Evolutionary conservation across 2,797 vertebrate species (phyloP), one percentile per base, ranked within the genome.

Genomic region (Myotis pilosus): DNA sequence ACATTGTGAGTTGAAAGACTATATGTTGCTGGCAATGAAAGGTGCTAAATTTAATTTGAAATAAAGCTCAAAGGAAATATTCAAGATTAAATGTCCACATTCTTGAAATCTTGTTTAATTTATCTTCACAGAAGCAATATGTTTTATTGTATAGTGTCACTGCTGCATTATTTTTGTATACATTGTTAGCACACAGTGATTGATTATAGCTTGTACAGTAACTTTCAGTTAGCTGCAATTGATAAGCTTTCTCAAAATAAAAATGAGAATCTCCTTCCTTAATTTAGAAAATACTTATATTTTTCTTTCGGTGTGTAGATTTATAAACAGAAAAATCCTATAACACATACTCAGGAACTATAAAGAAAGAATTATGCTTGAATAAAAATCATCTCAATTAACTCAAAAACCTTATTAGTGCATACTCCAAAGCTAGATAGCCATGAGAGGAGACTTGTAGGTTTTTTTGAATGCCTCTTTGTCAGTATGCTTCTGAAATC

Each of bases 71-170:
- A 2, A 74, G 53, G 88, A 25, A 87, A 95, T 71, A 3, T 1
- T 44, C 33, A 53, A 71, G 47, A 95, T 81, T 95, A 96, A 95
- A 47, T 66, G 55, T 79, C 69, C 10, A 94, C 44, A 68, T 87
- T 84, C 71, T 92, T 62, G 19, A 93, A 92, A 93, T 87, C 12
- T 76, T 88, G 1, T 76, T 95, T 95, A 66, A 75, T 91, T 96
- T 94, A 84, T 19, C 3, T 94, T 44, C 60, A 92, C 0, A 68
- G 10, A 71, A 85, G 69, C 36, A 75, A 10, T 89, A 66, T 66
- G 89, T 55, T 92, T 89, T 51, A 90, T 28, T 80, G 88, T 80
- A 15, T 51, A 57, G 0, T 72, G 1, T 69, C 69, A 92, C 53
- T 62, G 0, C 72, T 92, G 60, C 53, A 30, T 88, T 91, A 78